Conservation (phyloP, 2,888 invertebrate species). For the Chrysotoxum bicinctum region DNA sequence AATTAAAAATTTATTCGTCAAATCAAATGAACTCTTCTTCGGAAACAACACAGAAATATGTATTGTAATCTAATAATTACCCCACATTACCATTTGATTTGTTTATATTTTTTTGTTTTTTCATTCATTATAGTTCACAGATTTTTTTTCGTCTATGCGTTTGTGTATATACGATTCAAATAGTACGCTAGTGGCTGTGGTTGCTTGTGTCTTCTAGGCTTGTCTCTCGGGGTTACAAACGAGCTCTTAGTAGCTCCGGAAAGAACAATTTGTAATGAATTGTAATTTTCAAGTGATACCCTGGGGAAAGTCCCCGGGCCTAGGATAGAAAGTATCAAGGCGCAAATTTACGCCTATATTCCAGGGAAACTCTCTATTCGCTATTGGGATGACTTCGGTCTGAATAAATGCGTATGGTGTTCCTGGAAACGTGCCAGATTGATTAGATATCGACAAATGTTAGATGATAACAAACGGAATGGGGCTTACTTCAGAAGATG, state of each 20-base stretch:
- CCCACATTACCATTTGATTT: neutral
- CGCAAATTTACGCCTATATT: conserved; percentile 79
- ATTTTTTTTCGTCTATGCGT: conserved; percentile 64
- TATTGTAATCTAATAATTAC: conserved; percentile 34
- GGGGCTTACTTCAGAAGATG: conserved; percentile 79
- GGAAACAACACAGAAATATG: conserved; percentile 10
- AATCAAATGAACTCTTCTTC: neutral
- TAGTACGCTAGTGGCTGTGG: rapidly evolving
- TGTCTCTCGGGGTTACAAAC: conserved; percentile 81
- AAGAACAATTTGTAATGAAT: conserved; percentile 9
- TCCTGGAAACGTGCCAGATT: conserved; percentile 81
- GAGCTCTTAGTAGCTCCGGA: conserved; percentile 80
- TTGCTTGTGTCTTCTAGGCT: conserved; percentile 79
- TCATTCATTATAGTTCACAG: conserved; percentile 75
- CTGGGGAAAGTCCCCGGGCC: conserved; percentile 82
- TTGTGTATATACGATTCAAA: conserved; percentile 45
- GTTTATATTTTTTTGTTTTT: neutral
- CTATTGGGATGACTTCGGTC: conserved; percentile 76
- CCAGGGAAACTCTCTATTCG: conserved; percentile 78
- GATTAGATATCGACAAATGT: conserved; percentile 79
- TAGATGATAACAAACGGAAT: conserved; percentile 75
- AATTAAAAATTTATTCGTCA: neutral
- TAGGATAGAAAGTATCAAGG: conserved; percentile 81
- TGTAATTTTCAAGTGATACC: conserved; percentile 72
- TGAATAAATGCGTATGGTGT: conserved; percentile 78